Percentiles rank a stretch among this genome's conserved stretches.
These are phyloP conservation scores for Bombus superbus DNA, from an alignment of 1,140 invertebrate species.

Conservation along the genomic window DNA sequence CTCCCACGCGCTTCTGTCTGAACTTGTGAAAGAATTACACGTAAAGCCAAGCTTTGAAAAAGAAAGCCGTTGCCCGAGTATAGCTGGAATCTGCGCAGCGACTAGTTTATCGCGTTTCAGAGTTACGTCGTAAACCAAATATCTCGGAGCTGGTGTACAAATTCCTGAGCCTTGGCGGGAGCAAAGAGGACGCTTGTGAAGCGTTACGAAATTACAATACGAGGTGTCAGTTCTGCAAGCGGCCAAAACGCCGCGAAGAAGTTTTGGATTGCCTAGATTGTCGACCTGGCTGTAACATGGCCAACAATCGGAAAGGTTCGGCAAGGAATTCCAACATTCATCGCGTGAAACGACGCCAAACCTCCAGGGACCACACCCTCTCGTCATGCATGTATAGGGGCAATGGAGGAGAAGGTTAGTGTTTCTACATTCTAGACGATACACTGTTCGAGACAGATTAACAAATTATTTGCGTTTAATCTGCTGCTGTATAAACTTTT, in stretches of 20 bases:
- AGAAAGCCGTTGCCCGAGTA: not conserved
- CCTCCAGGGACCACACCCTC: constrained; percentile 6
- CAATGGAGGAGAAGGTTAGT: constrained; percentile 26
- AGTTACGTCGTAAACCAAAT: constrained; percentile 38
- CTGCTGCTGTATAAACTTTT: no score
- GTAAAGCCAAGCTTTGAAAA: not conserved
- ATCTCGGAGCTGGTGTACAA: constrained; percentile 53
- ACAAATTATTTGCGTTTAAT: not conserved
- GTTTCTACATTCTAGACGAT: not conserved
- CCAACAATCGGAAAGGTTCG: constrained; percentile 9
- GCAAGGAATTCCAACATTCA: constrained; percentile 16
- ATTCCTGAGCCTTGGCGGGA: constrained; percentile 20
- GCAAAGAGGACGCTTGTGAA: not conserved
- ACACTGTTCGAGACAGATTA: not conserved
- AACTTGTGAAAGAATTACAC: not conserved
- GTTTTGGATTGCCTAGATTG: constrained; percentile 29
- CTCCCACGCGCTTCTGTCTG: no score
- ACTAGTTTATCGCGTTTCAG: constrained; percentile 27
- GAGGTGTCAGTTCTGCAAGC: constrained; percentile 20
- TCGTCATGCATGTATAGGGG: constrained; percentile 23
- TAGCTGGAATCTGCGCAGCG: no score
- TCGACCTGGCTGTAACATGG: constrained; percentile 4
- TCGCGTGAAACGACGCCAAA: not conserved
- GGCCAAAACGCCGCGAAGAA: constrained; percentile 2
- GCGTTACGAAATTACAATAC: not conserved